Base-by-base conservation (phyloP, 2,888 invertebrate species). In the Tiliacea citrago region DNA sequence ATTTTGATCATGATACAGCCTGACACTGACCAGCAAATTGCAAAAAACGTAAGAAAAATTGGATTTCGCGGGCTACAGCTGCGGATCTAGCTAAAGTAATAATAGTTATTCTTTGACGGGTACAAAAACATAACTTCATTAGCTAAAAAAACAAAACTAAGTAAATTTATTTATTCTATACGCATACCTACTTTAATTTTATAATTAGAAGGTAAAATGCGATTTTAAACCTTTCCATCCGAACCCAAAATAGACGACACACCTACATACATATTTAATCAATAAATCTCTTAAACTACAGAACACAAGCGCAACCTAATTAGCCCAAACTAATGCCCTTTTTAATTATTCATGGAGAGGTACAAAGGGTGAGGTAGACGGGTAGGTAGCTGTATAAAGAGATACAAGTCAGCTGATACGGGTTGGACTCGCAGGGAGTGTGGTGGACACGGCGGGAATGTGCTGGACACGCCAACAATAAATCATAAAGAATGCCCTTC, bases 401-500 rank as follows among this genome's bases (percentile, higher is more conserved):
- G 21, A 68, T 39, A 74, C 60, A 45, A 75, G 66, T 71, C 63
- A 70, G 60, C 65, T 87, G 88, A 87, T 81, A 42, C 78, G 86
- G 87, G 87, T 87, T 80, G 68, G 81, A 76, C 70, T 63, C n/a
- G 61, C 39, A n/a, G 61, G 55, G 77, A 74, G 80, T 86, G 89
- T 76, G 74, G 79, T 76, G 73, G 79, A 81, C 72, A 63, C 39
- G 60, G 29, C 10, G 66, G 45, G 79, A 78, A 79, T 88, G 89
- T 75, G 71, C 77, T 78, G 73, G 89, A 83, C 86, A 86, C 53
- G 78, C 51, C 47, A 12, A 73, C 76, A 73, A 89, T 88, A 88
- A 88, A 88, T 88, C 89, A 88, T 88, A 86, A 77, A 85, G 81
- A 82, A 79, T 67, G 47, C 58, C 81, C 74, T 81, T 83, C 75